phyloP scores from a whole-genome alignment of 2,113 vertebrate genomes.

The Tinamus guttatus region DNA sequence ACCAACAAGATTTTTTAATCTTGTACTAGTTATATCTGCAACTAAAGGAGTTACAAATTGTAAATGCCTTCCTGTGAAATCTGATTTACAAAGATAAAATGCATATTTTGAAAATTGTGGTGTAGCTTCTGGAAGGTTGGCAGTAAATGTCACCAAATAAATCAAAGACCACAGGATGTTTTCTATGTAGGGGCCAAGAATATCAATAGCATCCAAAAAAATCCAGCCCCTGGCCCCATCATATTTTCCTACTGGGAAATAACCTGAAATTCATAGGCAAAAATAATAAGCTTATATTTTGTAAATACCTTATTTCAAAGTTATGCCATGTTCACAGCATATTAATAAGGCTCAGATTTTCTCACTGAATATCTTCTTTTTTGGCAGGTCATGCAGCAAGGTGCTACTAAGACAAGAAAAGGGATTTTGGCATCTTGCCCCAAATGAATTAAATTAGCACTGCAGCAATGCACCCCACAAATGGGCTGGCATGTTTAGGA shows the following conservation, averaged over 20 bases:
- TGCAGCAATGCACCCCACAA: not conserved
- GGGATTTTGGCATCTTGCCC: not conserved
- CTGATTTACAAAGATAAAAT: constrained; percentile 29
- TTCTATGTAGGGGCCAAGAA: not conserved
- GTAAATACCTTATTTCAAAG: not conserved
- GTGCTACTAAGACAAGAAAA: not conserved
- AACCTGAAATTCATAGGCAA: not conserved
- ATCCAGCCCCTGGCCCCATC: not conserved
- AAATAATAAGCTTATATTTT: not conserved
- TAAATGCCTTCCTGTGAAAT: not conserved
- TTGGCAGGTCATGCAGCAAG: not conserved
- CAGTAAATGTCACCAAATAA: not conserved
- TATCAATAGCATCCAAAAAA: not conserved
- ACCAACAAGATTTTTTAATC: not conserved
- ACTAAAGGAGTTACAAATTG: constrained; percentile 5
- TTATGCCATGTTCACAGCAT: not conserved
- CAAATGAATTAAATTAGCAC: not conserved
- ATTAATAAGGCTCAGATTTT: not conserved
- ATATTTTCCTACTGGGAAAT: not conserved
- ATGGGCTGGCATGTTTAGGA: not conserved
- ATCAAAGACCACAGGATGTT: not conserved
- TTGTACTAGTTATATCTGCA: not conserved
- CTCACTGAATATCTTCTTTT: not conserved
- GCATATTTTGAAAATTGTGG: not conserved
- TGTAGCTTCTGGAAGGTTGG: not conserved